These are phyloP conservation scores for Meriones psammophilus DNA, from an alignment of 2,797 vertebrate species.

Conservation along the genomic window DNA sequence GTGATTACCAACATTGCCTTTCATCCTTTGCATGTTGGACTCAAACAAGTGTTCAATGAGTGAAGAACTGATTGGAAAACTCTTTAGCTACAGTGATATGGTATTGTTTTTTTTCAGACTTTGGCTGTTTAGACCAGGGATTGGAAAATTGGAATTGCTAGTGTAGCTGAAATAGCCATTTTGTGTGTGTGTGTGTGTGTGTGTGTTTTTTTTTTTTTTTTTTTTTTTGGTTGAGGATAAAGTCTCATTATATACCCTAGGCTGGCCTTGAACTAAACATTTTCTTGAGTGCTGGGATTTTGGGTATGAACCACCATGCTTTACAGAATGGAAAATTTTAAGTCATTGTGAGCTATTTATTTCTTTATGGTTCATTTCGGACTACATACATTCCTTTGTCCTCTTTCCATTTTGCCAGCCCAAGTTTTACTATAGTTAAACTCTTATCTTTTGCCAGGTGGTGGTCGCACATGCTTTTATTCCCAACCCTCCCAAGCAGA, in stretches of 20 bases:
- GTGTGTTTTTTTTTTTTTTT: too few species aligned
- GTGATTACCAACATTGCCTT: not conserved
- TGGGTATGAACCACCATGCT: not conserved
- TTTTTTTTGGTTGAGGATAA: not conserved
- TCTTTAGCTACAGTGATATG: not conserved
- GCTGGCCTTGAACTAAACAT: not conserved
- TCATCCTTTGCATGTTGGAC: conserved; percentile 23
- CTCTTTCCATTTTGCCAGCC: not conserved
- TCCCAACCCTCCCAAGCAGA: not conserved
- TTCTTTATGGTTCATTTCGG: not conserved
- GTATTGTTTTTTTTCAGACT: not conserved
- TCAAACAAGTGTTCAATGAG: not conserved
- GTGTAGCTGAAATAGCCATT: conserved; percentile 27
- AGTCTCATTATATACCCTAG: not conserved
- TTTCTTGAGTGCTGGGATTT: not conserved
- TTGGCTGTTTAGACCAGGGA: conserved; percentile 26
- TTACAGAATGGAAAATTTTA: conserved; percentile 2
- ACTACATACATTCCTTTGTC: not conserved
- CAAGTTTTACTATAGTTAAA: not conserved
- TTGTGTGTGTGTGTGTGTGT: not conserved
- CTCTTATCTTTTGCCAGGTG: not conserved
- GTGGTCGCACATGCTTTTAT: not conserved
- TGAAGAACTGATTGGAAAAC: not conserved
- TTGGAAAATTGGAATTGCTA: conserved; percentile 39
- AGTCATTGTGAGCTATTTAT: conserved; percentile 23